phyloP scores from a whole-genome alignment of 1,140 invertebrate species.

The Apis mellifera region Amel_HAv3.1 CM009935.2:8990501-8991000 shows the following conservation, averaged over 20 bases:
- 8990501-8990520: slow-evolving; percentile 53
- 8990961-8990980: neutral
- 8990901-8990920: no score
- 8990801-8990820: neutral
- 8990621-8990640: no score
- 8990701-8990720: slow-evolving; percentile 3
- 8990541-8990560: slow-evolving; percentile 43
- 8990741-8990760: neutral
- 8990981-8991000: neutral
- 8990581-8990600: slow-evolving; percentile 9
- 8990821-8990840: neutral
- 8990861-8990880: neutral
- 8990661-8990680: slow-evolving; percentile 13
- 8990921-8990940: no score
- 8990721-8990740: slow-evolving; percentile 4
- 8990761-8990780: neutral
- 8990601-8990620: neutral
- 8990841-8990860: neutral
- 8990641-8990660: slow-evolving; percentile 19
- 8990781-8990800: neutral
- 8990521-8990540: slow-evolving; percentile 55
- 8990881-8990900: no score
- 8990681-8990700: slow-evolving; percentile 11
- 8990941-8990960: no score
- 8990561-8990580: slow-evolving; percentile 6